Percentiles rank a stretch among this genome's conserved stretches.
Conservation (phyloP, 1,140 invertebrate genomes). For the Bombus waltoni region DNA sequence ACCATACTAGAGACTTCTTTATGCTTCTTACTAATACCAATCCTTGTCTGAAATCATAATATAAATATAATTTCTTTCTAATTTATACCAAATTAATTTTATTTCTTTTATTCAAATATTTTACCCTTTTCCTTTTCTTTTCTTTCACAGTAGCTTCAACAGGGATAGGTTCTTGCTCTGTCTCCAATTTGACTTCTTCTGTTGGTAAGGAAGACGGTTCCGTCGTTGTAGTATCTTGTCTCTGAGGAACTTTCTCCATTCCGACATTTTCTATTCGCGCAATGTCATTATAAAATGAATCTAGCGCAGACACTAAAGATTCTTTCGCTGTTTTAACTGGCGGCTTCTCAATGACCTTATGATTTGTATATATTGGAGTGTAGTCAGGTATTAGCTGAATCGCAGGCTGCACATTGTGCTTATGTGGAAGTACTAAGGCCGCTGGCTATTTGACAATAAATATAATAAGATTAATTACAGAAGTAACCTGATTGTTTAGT, state of each 20-base stretch:
- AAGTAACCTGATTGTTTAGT: not conserved
- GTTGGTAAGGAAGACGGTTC: conserved; percentile 7
- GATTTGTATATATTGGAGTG: conserved; percentile 78
- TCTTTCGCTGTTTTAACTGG: conserved; percentile 77
- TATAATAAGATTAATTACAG: conserved; percentile 18
- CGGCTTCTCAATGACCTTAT: conserved; percentile 79
- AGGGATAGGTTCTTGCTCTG: conserved; percentile 28
- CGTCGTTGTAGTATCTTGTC: conserved; percentile 9
- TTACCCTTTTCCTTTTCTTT: conserved; percentile 57
- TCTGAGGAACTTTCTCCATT: conserved; percentile 49
- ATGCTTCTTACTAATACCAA: conserved; percentile 87
- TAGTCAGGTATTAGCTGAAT: conserved; percentile 80
- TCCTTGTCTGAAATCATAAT: conserved; percentile 82
- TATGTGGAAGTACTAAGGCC: conserved; percentile 72
- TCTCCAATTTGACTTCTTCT: conserved; percentile 47
- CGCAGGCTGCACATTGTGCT: conserved; percentile 75
- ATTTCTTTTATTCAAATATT: not conserved
- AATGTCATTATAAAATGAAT: conserved; percentile 86
- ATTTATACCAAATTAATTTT: not conserved
- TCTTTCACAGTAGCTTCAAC: conserved; percentile 36
- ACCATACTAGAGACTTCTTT: conserved; percentile 88
- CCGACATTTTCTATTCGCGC: conserved; percentile 82
- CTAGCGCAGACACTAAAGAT: conserved; percentile 81
- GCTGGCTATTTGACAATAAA: conserved; percentile 65
- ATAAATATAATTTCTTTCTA: not conserved